Evolutionary conservation across 2,113 vertebrate genomes (phyloP).

Genomic region (Esox niger): DNA sequence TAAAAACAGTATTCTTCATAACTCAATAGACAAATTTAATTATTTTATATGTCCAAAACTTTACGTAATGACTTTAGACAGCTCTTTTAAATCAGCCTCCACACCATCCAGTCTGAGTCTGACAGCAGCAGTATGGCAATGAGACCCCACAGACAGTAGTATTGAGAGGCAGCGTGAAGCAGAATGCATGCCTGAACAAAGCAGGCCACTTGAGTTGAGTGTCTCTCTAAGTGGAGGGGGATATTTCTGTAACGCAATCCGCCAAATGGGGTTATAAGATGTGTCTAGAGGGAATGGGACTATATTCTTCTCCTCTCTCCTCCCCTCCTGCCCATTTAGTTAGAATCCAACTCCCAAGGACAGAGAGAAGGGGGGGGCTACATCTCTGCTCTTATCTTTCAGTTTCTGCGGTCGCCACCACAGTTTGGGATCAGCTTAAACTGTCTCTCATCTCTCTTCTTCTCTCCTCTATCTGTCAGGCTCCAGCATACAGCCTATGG

Average conservation of each 20-base stretch:
- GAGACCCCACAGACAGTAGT: too few relatives aligned
- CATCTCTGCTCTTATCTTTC: neutral
- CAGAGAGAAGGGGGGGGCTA: slow-evolving; percentile 4
- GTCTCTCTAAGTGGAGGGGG: neutral
- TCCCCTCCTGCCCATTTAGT: neutral
- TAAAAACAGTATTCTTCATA: slow-evolving; percentile 18
- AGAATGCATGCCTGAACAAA: neutral
- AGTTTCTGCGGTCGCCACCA: neutral
- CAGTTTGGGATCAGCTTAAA: neutral
- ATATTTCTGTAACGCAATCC: slow-evolving; percentile 6
- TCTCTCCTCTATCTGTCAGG: neutral
- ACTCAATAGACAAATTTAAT: too few relatives aligned
- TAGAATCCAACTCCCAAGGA: slow-evolving; percentile 9
- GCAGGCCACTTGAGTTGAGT: neutral
- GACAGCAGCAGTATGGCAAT: too few relatives aligned
- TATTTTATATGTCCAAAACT: slow-evolving; percentile 34
- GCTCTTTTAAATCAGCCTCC: neutral
- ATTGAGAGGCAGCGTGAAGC: neutral
- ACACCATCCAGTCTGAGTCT: neutral
- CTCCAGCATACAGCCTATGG: too few relatives aligned
- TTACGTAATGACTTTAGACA: too few relatives aligned
- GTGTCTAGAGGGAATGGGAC: slow-evolving; percentile 40
- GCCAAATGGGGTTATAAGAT: slow-evolving; percentile 30
- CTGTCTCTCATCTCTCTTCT: neutral
- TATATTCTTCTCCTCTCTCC: neutral